Evolutionary conservation across 2,797 vertebrate species (phyloP).

Genomic region (Smutsia gigantea): DNA sequence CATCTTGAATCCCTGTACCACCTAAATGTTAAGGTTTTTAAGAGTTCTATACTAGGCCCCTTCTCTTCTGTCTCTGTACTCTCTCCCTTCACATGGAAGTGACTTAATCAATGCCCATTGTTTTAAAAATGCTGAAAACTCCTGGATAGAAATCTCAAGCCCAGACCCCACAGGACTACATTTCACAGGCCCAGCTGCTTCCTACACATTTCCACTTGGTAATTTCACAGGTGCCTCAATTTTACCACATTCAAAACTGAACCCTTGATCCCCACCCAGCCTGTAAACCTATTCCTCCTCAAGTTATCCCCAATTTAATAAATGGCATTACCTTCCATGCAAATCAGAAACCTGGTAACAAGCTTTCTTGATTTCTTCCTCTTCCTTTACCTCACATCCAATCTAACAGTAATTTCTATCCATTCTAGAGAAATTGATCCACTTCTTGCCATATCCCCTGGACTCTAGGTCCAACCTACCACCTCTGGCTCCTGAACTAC

Average conservation of each 20-base stretch:
- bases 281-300: neutral
- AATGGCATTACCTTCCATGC: neutral
- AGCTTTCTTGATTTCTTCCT: neutral
- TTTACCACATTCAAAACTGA: neutral
- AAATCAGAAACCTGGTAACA: neutral
- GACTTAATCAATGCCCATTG: neutral
- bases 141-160: neutral
- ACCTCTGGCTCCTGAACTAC: neutral
- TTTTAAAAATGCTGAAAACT: slow-evolving; percentile 29
- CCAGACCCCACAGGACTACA: neutral
- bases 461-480: neutral
- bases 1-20: too few relatives aligned
- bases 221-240: neutral
- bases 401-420: neutral
- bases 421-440: neutral
- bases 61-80: neutral
- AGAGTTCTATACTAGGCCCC: neutral
- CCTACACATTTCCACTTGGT: neutral
- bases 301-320: neutral
- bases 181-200: neutral
- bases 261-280: neutral
- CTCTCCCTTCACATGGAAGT: neutral
- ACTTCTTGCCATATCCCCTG: neutral
- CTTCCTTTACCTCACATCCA: neutral
- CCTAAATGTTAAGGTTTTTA: neutral